These are phyloP conservation scores for Pseudomyrmex cubaensis DNA, from an alignment of 1,140 invertebrate species.

Conservation along the genomic window DNA sequence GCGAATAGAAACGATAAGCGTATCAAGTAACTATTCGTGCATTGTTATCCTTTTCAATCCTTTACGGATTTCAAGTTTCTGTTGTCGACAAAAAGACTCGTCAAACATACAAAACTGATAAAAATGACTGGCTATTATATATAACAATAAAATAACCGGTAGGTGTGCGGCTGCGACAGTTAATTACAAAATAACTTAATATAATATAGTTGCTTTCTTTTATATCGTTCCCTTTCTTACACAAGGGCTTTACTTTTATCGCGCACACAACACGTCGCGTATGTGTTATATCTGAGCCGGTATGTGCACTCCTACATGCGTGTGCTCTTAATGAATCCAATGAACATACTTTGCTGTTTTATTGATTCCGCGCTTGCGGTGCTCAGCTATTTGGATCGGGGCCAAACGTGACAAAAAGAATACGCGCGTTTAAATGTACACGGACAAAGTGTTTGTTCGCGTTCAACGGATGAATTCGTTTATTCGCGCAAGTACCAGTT, in stretches of 20 bases:
- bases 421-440: slow-evolving; percentile 55
- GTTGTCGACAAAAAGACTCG: slow-evolving; percentile 29
- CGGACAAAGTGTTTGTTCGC: slow-evolving; percentile 56
- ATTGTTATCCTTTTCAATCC: slow-evolving; percentile 15
- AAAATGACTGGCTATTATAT: no score
- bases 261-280: no score
- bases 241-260: not conserved
- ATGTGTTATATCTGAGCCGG: no score
- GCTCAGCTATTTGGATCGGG: slow-evolving; percentile 58
- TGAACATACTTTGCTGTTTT: slow-evolving; percentile 65
- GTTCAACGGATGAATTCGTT: slow-evolving; percentile 63
- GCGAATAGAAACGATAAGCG: slow-evolving; percentile 6
- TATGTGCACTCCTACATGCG: not conserved
- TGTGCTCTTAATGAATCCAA: slow-evolving; percentile 67
- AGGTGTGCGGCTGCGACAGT: no score
- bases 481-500: slow-evolving; percentile 39
- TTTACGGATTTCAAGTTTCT: slow-evolving; percentile 32
- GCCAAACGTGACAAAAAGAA: slow-evolving; percentile 57
- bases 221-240: not conserved
- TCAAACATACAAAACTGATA: not conserved
- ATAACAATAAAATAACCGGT: no score
- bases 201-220: not conserved
- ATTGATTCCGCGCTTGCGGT: slow-evolving; percentile 69
- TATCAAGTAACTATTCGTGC: slow-evolving; percentile 37
- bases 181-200: slow-evolving; percentile 35